A percentile compares a stretch with the other conserved stretches of the same genome.
Evolutionary conservation across 2,888 invertebrate genomes (phyloP).

Genomic region (Dermolepida albohirtum): DNA sequence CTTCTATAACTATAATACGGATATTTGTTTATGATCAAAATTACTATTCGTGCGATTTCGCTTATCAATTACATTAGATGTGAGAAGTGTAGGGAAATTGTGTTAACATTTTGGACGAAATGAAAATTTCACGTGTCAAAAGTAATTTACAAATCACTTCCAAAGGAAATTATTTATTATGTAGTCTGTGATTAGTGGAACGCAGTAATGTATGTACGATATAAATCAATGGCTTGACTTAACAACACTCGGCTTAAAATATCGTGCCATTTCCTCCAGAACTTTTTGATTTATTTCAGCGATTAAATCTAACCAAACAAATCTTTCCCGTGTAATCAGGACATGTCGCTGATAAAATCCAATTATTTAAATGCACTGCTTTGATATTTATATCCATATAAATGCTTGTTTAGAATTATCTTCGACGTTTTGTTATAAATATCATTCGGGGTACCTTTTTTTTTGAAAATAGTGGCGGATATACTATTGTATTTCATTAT

Average conservation of each 20-base stretch:
- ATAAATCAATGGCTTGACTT: constrained; percentile 34
- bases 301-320: constrained; percentile 32
- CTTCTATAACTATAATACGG: too few species aligned
- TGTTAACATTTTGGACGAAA: constrained; percentile 1
- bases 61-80: too few species aligned
- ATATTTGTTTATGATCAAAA: too few species aligned
- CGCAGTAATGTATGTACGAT: constrained; percentile 14
- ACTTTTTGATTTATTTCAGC: constrained; percentile 26
- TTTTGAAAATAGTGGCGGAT: too few species aligned
- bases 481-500: too few species aligned
- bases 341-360: constrained; percentile 18
- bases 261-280: constrained; percentile 14
- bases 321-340: constrained; percentile 18
- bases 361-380: constrained; percentile 26
- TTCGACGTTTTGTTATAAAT: constrained; percentile 7
- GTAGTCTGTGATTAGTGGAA: constrained; percentile 18
- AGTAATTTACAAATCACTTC: constrained; percentile 10
- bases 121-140: constrained; percentile 9
- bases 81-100: too few species aligned
- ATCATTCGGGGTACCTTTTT: neutral
- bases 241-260: constrained; percentile 12
- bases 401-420: constrained; percentile 13
- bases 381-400: constrained; percentile 23
- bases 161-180: constrained; percentile 23
- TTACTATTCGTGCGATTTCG: too few species aligned